Conservation (phyloP, 2,797 vertebrate species). For the Neosilurus mollespiculum region DNA sequence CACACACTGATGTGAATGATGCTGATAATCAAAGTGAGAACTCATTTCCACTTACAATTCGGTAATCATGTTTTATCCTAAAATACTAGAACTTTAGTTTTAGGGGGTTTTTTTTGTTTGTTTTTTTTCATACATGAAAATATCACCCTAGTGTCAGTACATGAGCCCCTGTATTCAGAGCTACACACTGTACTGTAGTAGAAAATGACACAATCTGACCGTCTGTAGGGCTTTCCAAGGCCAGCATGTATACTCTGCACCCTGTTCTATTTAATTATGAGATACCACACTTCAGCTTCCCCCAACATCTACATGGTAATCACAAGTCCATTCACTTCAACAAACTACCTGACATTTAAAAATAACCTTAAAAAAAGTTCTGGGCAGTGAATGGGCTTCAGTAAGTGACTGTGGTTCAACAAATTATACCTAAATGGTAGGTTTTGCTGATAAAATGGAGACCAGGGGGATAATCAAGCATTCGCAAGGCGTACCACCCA, state of each 20-base stretch:
- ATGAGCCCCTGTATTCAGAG: background rate
- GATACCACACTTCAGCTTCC: no score
- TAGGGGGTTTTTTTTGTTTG: no score
- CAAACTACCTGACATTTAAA: background rate
- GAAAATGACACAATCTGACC: background rate
- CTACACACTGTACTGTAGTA: background rate
- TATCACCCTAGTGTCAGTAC: background rate
- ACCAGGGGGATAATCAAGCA: no score
- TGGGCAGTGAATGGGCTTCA: background rate
- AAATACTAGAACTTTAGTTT: background rate
- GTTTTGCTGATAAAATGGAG: background rate
- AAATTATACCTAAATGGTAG: background rate
- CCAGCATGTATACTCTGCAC: background rate
- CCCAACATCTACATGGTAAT: background rate
- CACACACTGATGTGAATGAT: background rate
- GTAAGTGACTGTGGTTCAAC: background rate
- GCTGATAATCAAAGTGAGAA: background rate
- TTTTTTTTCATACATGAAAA: background rate
- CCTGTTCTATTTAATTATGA: background rate
- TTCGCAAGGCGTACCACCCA: no score
- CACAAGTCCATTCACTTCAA: background rate
- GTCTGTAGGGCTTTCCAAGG: background rate
- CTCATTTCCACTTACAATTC: background rate
- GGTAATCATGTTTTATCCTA: background rate
- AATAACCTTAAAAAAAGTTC: background rate